These are phyloP conservation scores for Sinotaia quadrata DNA, from an alignment of 2,888 invertebrate species.

Conservation along the genomic window DNA sequence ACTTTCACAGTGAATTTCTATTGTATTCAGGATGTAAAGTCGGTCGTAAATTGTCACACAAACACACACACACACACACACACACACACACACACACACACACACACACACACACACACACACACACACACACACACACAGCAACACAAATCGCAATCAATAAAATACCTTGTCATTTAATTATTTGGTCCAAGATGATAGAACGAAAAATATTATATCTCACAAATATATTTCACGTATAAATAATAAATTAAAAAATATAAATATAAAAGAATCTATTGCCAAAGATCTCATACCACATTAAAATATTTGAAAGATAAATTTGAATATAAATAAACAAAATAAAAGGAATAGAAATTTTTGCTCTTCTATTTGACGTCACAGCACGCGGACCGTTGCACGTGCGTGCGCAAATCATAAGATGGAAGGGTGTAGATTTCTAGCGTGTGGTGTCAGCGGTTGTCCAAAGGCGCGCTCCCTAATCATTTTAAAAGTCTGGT, in stretches of 20 bases:
- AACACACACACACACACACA: background rate
- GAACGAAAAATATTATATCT: no score
- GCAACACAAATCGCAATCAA: no score
- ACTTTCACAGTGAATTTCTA: background rate
- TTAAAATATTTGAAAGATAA: background rate
- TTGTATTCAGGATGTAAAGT: background rate
- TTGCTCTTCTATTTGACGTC: background rate
- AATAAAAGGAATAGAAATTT: no score
- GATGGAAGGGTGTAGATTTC: background rate
- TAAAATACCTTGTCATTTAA: no score
- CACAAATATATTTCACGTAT: background rate
- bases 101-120: background rate
- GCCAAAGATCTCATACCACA: background rate
- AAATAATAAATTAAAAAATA: background rate
- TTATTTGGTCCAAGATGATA: no score
- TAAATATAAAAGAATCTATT: background rate
- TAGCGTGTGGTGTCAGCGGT: background rate
- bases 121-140: background rate
- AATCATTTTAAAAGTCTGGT: conserved; percentile 15
- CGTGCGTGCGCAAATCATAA: background rate
- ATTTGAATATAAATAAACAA: background rate
- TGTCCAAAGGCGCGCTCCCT: background rate
- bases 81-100: background rate
- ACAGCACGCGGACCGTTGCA: background rate
- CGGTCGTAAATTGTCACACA: background rate